Base-by-base conservation (phyloP, 2,888 invertebrate species). In the Parochlus steinenii region DNA sequence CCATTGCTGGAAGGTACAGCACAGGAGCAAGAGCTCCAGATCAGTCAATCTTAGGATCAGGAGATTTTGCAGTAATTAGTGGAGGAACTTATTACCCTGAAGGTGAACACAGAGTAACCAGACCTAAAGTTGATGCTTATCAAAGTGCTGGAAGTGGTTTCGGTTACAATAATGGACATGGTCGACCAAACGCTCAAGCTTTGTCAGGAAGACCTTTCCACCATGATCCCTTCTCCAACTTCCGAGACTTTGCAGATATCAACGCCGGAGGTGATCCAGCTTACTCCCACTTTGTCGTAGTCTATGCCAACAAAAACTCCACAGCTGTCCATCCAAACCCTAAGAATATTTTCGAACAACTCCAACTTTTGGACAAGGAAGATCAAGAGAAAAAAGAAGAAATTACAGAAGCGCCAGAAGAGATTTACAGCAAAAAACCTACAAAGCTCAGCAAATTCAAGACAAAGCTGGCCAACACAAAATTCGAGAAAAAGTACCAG, bases 171-270 rank as follows among this genome's bases (percentile, higher is more conserved):
- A 76, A 75, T 47, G 75, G 78, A 1, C 78, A 83, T 37, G 77
- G 76, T 10, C 66, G 80, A 31, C 74, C 80, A 0, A 67, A 70
- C 44, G 34, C 34, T 3, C 27, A 36, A 5, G 18, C 15, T 12
- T 14, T 23, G 6, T 25, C 24, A 6, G 8, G 15, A 5, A 5
- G 12, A 16, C 29, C 29, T 12, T 74, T 77, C 44, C 71, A 78
- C 17, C 73, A 77, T 39, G 83, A 86, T 48, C 86, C 86, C 49
- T 87, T 87, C 49, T 82, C 83, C 5, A 83, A 86, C 52, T 87
- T 87, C 61, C 69, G 82, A 47, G 87, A 87, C 52, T 87, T 87
- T 49, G 86, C 87, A 1, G 87, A 87, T 47, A 86, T 87, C 36
- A 86, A 85, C 42, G 73, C 81, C 3, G 83, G 83, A 1, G 70